phyloP scores from a whole-genome alignment of 2,113 vertebrate genomes.

The Myiagra hebetior region DNA sequence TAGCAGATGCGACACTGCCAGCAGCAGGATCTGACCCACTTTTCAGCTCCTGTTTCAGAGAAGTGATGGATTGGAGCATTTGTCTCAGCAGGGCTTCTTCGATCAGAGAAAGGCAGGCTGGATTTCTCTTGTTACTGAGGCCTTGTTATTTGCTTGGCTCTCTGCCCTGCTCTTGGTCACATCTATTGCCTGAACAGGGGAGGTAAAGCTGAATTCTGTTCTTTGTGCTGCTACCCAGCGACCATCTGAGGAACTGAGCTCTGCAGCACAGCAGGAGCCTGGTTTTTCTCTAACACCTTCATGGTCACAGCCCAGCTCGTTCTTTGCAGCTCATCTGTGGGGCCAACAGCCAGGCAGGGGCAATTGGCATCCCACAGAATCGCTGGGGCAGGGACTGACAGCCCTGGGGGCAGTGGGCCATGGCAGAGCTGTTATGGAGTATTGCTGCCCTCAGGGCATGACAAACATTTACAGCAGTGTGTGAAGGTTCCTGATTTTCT shows the following conservation, averaged over 20 bases:
- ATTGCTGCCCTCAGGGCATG: background rate
- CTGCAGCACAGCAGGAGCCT: background rate
- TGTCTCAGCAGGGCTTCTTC: background rate
- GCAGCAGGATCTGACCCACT: background rate
- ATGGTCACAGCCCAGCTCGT: background rate
- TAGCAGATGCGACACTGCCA: background rate
- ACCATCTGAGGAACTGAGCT: background rate
- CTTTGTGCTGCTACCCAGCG: background rate
- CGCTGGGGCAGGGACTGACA: background rate
- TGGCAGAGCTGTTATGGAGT: background rate
- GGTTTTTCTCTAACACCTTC: background rate
- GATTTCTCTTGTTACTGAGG: background rate
- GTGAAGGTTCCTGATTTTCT: background rate
- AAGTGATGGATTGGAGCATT: background rate
- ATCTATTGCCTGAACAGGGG: background rate
- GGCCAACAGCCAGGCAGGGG: accelerated
- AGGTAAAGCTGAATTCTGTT: background rate
- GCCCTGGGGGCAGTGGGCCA: background rate
- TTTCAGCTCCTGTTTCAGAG: background rate
- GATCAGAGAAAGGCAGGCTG: background rate
- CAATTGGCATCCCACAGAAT: background rate
- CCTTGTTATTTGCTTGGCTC: background rate
- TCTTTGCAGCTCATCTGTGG: background rate
- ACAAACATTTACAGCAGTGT: background rate
- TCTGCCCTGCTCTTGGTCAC: background rate